Evolutionary conservation across 1,140 invertebrate species (phyloP).

Genomic region (Neelides sp.): DNA sequence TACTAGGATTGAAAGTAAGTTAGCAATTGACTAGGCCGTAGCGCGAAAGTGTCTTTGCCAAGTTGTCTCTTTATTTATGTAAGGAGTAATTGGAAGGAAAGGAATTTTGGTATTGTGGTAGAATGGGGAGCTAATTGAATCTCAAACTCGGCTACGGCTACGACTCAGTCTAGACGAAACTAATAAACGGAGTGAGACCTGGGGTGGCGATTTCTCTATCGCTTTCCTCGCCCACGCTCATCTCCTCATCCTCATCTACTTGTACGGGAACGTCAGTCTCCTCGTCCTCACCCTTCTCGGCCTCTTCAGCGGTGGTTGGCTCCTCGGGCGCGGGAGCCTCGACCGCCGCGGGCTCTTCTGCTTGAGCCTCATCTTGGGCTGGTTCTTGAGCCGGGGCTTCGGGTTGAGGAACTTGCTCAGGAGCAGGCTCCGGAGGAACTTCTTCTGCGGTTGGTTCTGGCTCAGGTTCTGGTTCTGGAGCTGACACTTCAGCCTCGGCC

Average conservation of each 20-base stretch:
- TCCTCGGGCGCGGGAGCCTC: background rate
- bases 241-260: background rate
- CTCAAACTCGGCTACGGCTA: too few species aligned
- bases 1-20: too few species aligned
- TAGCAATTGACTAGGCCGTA: too few species aligned
- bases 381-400: background rate
- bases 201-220: background rate
- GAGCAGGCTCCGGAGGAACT: background rate
- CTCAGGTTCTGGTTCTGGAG: constrained; percentile 3
- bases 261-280: background rate
- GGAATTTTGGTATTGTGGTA: too few species aligned
- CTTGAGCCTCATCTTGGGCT: background rate
- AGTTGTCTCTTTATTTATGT: too few species aligned
- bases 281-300: background rate
- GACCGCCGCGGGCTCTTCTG: background rate
- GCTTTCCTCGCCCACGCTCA: too few species aligned
- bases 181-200: too few species aligned
- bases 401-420: background rate
- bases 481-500: background rate
- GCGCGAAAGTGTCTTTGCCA: too few species aligned
- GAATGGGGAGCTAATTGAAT: too few species aligned
- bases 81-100: too few species aligned
- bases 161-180: too few species aligned
- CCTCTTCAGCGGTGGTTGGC: too few species aligned
- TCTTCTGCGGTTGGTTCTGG: background rate